phyloP scores from a whole-genome alignment of 2,797 vertebrate genomes.

The Hirundo rustica region DNA sequence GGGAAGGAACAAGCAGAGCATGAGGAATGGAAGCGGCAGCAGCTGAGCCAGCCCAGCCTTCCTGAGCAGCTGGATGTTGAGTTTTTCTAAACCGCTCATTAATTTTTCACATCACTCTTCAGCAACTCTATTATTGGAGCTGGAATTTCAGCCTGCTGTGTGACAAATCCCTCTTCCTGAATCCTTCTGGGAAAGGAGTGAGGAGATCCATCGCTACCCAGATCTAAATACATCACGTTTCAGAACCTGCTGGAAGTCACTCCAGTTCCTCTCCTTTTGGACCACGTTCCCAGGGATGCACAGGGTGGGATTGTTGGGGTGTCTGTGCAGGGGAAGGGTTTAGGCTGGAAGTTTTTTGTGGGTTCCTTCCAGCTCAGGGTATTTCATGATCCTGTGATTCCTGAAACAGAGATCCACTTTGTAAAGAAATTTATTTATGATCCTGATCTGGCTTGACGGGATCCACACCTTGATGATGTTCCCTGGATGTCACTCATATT shows the following conservation, averaged over 20 bases:
- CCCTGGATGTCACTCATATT: background rate
- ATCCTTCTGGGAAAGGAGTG: background rate
- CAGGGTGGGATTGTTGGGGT: background rate
- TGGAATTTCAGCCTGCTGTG: background rate
- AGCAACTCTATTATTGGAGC: background rate
- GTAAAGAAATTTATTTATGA: background rate
- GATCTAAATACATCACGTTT: fast-evolving
- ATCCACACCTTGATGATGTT: background rate
- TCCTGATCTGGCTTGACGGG: background rate
- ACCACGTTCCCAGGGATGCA: background rate
- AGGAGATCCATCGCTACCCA: background rate
- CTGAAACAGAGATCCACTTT: background rate
- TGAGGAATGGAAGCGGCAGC: background rate
- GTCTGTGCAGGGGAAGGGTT: background rate
- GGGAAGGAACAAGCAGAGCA: background rate
- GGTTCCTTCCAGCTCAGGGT: background rate
- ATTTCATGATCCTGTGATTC: background rate
- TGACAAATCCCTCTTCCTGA: background rate
- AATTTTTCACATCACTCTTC: background rate
- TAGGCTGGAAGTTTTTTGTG: background rate
- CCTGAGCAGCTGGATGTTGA: background rate
- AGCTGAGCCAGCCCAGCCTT: background rate
- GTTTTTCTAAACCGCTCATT: background rate
- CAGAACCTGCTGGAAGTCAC: background rate
- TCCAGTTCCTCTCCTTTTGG: background rate